Conservation (phyloP, 2,888 invertebrate genomes). For the Exocentrus adspersus region DNA sequence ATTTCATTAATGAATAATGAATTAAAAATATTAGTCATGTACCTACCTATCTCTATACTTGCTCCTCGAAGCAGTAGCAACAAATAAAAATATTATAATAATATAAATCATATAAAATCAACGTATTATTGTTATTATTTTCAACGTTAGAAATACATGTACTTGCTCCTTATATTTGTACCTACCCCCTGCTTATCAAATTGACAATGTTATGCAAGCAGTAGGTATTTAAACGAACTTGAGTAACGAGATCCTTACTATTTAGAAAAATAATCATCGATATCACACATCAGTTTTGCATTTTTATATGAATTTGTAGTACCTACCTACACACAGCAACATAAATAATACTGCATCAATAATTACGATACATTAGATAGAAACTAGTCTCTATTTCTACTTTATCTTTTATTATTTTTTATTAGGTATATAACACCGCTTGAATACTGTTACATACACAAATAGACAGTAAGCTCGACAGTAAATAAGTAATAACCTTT, state of each 20-base stretch:
- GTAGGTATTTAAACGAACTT: neutral
- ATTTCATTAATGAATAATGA: too few relatives aligned
- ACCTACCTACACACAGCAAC: slow-evolving; percentile 10
- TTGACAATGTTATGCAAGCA: neutral
- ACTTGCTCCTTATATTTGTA: too few relatives aligned
- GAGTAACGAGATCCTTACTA: neutral
- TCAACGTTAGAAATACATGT: too few relatives aligned
- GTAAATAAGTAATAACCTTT: too few relatives aligned
- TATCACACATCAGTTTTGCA: slow-evolving; percentile 24
- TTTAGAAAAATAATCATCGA: slow-evolving; percentile 10
- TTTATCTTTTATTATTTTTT: slow-evolving; percentile 4
- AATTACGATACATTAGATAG: slow-evolving; percentile 17
- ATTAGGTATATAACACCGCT: slow-evolving; percentile 11
- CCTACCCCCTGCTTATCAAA: neutral
- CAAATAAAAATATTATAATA: too few relatives aligned
- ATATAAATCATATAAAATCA: too few relatives aligned
- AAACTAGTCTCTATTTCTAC: slow-evolving; percentile 1
- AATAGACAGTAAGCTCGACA: slow-evolving; percentile 25
- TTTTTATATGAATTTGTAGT: slow-evolving; percentile 24
- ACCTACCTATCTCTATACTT: too few relatives aligned
- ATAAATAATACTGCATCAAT: slow-evolving; percentile 13
- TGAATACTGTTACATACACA: slow-evolving; percentile 18
- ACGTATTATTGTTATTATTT: too few relatives aligned
- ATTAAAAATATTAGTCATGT: too few relatives aligned
- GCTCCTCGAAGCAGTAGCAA: too few relatives aligned